Base-by-base conservation (phyloP, 2,888 invertebrate genomes). In the Stratiomys singularior region DNA sequence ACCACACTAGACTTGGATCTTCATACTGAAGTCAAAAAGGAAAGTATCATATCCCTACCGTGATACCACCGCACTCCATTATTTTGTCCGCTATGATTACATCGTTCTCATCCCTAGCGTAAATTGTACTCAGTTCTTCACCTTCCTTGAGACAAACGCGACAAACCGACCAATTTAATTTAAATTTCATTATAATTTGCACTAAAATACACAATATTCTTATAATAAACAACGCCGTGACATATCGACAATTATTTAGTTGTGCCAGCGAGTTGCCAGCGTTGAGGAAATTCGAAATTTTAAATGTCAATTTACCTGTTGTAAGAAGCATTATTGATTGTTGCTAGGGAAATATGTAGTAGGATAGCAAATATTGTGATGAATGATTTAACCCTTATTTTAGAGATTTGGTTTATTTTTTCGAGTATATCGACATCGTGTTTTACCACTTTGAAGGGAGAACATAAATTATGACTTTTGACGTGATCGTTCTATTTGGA, bases 61-160 rank as follows among this genome's bases (percentile, higher is more conserved):
- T 66, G 44, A 81, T 78, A n/a, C 79, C 76, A 46, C 79, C 78
- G 64, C 81, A 81, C 23, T 78, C 44, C 79, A 79, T 78, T 46
- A 81, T 81, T 77, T 81, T 81, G 30, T 80, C 81, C 23, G 64
- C 67, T n/a, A 78, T 71, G 7, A 58, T 23, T 15, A 77, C 37
- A 52, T 79, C 76, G 25, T 77, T 66, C 18, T 76, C 79, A 67
- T 81, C 80, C 18, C 78, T 78, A 4, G 80, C 80, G 46, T 74
- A 81, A 46, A 81, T 78, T 21, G 81, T 80, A 25, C 66, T 63
- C 44, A 81, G 64, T 15, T 76, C 78, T 11, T 80, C 79, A 18
- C 80, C 79, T 37, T 80, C 80, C 64, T 80, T 79, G 21, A 81
- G 69, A 60, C 81, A 81, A 47, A 81, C 79, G 13, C 81, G 78